Evolutionary conservation across 2,888 invertebrate species (phyloP), one percentile per base, ranked within the genome.

Genomic region (Pardosa pseudoannulata): DNA sequence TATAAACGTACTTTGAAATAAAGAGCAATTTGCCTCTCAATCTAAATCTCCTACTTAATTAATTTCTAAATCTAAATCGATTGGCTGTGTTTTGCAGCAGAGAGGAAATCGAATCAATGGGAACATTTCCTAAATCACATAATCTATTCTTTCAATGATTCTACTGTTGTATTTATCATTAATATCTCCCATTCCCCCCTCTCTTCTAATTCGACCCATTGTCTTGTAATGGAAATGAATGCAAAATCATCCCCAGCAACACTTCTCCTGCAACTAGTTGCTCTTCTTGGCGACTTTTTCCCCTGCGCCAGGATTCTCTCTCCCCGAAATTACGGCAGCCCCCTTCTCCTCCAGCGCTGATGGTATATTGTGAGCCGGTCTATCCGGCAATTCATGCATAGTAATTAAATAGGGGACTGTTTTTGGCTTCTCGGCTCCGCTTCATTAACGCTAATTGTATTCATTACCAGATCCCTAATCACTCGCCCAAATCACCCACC

Each of bases 391-490:
- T 72, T 73, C 83, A 85, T 85, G 83, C 83, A 79, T 85, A 85
- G 83, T 85, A 85, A 85, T 85, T 85, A 85, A 85, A 85, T 85
- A 71, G 83, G 83, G 65, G 73, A 85, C 83, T 85, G 83, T 85
- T 85, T 85, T 85, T 85, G 83, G 83, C 72, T 75, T 79, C 71
- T 79, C 79, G 72, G 72, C 79, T 67, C 31, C 81, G 78, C 83
- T 78, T 85, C 83, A 85, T 85, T 85, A 85, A 85, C 83, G 83
- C 78, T 85, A 85, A 85, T 78, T 85, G 83, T 85, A 85, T 85
- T 85, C 83, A 85, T 85, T 85, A 85, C 83, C 78, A 76, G 78
- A 78, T 72, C 78, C 78, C 78, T 85, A 85, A 85, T 85, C 83
- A 79, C 79, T 79, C n/a, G 62, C 36, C 62, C 62, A 32, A 64